Conservation (phyloP, 2,113 vertebrate species). For the Brachyhypopomus occidentalis region DNA sequence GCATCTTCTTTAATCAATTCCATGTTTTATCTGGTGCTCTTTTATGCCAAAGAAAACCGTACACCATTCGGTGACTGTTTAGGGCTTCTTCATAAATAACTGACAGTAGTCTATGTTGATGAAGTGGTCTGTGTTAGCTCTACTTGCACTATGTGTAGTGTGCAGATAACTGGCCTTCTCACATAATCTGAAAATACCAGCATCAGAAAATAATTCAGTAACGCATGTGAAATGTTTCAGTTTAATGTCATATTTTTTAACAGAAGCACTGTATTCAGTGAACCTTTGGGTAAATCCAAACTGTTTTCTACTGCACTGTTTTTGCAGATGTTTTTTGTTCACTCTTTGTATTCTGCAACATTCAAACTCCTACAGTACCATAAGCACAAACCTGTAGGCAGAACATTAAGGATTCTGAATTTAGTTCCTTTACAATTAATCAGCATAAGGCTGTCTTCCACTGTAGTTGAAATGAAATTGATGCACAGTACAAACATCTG, state of each 20-base stretch:
- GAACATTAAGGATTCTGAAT: not conserved
- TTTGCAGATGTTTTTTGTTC: not conserved
- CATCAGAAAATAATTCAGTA: not conserved
- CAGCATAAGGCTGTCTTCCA: slow-evolving; percentile 1
- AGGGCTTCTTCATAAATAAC: not conserved
- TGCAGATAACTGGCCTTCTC: not conserved
- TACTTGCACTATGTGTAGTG: not conserved
- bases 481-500: not conserved
- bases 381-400: not conserved
- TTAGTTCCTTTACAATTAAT: not conserved
- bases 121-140: not conserved
- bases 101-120: not conserved
- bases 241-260: too few species aligned
- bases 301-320: not conserved
- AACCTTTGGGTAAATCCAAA: slow-evolving; percentile 14
- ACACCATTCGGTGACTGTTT: not conserved
- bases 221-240: too few species aligned
- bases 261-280: slow-evolving; percentile 10
- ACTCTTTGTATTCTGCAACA: not conserved
- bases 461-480: not conserved
- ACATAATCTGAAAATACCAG: not conserved
- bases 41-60: not conserved
- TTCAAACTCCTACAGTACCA: not conserved
- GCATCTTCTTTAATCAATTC: not conserved
- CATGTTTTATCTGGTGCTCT: slow-evolving; percentile 5